Evolutionary conservation across 2,888 invertebrate genomes (phyloP).

Genomic region (Drosophila pseudotakahashii): DNA sequence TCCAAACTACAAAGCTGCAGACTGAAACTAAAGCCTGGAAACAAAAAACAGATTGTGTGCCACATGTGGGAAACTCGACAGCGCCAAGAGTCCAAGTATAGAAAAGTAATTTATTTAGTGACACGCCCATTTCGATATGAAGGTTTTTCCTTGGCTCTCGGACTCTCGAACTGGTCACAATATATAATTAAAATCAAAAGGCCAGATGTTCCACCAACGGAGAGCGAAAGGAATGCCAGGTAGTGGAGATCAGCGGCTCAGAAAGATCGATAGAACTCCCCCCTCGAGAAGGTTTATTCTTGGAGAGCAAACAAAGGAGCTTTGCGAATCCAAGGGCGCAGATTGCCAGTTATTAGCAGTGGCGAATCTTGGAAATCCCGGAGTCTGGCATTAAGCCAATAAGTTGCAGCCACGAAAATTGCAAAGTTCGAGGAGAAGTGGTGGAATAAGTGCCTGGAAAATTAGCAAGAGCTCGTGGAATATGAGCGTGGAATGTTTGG

Average conservation of each 20-base stretch:
- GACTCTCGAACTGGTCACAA: constrained; percentile 69
- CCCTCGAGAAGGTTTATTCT: constrained; percentile 7
- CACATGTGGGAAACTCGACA: constrained; percentile 45
- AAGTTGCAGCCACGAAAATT: constrained; percentile 67
- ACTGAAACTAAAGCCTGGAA: constrained; percentile 6
- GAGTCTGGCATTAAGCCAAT: constrained; percentile 65
- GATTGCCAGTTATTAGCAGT: constrained; percentile 21
- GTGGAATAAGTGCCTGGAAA: constrained; percentile 13
- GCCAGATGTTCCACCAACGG: constrained; percentile 66
- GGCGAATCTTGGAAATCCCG: constrained; percentile 12
- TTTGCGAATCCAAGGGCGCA: constrained; percentile 9
- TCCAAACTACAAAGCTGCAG: not conserved
- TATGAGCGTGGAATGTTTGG: constrained; percentile 26
- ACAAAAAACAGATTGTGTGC: constrained; percentile 30
- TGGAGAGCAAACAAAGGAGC: constrained; percentile 12
- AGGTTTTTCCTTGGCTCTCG: constrained; percentile 66
- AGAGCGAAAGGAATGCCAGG: constrained; percentile 56
- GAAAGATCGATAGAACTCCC: constrained; percentile 65
- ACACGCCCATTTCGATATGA: constrained; percentile 74
- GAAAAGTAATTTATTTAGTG: constrained; percentile 79
- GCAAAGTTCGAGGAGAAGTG: constrained; percentile 34
- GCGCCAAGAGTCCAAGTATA: constrained; percentile 55
- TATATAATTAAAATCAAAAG: constrained; percentile 77
- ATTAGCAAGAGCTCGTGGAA: constrained; percentile 9
- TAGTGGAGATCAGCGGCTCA: constrained; percentile 32